A percentile compares a stretch with the other conserved stretches of the same genome.
phyloP scores from a whole-genome alignment of 2,797 vertebrate species.

The Catostomus latipinnis region DNA sequence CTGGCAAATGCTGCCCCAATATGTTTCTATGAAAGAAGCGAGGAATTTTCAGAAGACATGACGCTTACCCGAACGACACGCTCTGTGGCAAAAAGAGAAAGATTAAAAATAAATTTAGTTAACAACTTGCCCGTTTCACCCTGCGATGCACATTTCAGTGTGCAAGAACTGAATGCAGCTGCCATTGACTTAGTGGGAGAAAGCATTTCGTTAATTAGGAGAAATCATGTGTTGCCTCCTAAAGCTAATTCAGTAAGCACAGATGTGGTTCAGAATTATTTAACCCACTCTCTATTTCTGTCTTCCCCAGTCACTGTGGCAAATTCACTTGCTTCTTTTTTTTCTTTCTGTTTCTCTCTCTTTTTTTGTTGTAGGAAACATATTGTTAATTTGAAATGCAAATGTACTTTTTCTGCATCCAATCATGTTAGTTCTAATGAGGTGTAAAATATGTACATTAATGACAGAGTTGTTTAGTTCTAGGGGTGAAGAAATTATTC shows the following conservation, averaged over 20 bases:
- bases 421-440: slow-evolving; percentile 83
- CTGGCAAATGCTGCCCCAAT: slow-evolving; percentile 99
- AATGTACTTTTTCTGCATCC: slow-evolving; percentile 72
- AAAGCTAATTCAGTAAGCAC: slow-evolving; percentile 74
- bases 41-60: slow-evolving; percentile 96
- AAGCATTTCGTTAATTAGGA: slow-evolving; percentile 77
- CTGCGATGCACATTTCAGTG: slow-evolving; percentile 81
- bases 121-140: slow-evolving; percentile 88
- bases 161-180: slow-evolving; percentile 57
- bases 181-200: slow-evolving; percentile 61
- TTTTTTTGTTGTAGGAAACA: slow-evolving; percentile 69
- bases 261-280: slow-evolving; percentile 80
- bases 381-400: slow-evolving; percentile 84
- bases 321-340: slow-evolving; percentile 36
- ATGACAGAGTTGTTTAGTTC: slow-evolving; percentile 93
- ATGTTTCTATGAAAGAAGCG: slow-evolving; percentile 99
- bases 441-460: slow-evolving; percentile 89
- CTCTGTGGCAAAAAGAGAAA: slow-evolving; percentile 86
- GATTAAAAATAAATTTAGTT: slow-evolving; percentile 94
- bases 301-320: slow-evolving; percentile 42
- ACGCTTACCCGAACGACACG: slow-evolving; percentile 87
- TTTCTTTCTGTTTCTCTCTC: slow-evolving; percentile 52
- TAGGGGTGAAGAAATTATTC: slow-evolving; percentile 90
- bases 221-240: slow-evolving; percentile 75
- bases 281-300: slow-evolving; percentile 63